phyloP scores from a whole-genome alignment of 2,888 invertebrate species.

The Tipula confusa region DNA sequence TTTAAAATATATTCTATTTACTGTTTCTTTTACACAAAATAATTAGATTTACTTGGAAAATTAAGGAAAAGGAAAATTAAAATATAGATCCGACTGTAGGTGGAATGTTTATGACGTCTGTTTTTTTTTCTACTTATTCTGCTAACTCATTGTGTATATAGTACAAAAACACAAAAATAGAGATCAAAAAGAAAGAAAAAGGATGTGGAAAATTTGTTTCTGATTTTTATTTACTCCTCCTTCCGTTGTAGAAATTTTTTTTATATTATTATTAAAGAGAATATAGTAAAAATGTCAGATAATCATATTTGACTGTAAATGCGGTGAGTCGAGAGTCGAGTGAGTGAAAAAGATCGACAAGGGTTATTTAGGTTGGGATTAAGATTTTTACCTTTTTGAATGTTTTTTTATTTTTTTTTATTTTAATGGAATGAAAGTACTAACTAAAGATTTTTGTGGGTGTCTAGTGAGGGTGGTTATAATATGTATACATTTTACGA shows the following conservation, averaged over 20 bases:
- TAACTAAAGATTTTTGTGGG: background rate
- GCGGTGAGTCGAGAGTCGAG: background rate
- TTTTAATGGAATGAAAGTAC: background rate
- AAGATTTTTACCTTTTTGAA: background rate
- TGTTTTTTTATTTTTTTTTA: background rate
- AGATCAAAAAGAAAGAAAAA: background rate
- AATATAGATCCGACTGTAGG: background rate
- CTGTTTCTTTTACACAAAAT: background rate
- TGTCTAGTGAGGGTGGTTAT: background rate
- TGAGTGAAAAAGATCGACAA: background rate
- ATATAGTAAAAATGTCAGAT: background rate
- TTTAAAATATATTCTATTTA: background rate
- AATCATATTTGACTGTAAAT: too few species aligned
- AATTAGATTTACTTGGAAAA: background rate
- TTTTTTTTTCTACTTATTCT: background rate
- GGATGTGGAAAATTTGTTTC: background rate
- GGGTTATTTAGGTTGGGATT: background rate
- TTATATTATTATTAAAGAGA: background rate
- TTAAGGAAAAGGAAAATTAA: conserved; percentile 25
- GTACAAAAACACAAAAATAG: background rate
- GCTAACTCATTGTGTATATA: background rate
- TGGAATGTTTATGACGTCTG: background rate
- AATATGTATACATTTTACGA: too few species aligned
- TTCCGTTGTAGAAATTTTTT: background rate
- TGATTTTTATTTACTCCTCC: background rate